A percentile compares a stretch with the other conserved stretches of the same genome.
These are phyloP conservation scores for Nowickia ferox DNA, from an alignment of 2,888 invertebrate genomes.

Conservation along the genomic window DNA sequence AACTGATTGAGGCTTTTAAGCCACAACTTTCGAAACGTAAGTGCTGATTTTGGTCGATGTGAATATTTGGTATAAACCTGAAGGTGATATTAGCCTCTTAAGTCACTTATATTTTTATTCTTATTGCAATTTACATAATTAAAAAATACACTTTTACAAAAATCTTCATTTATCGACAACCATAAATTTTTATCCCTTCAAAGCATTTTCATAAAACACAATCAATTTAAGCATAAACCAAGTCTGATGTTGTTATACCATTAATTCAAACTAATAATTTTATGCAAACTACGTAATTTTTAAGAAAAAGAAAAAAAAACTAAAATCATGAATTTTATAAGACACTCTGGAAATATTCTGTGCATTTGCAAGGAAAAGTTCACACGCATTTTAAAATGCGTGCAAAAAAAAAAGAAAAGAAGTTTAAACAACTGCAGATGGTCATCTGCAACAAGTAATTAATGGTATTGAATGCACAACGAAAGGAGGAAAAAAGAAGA, in stretches of 20 bases:
- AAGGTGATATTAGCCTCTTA: no score
- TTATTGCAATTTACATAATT: no score
- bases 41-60: no score
- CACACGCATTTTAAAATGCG: slow-evolving; percentile 60
- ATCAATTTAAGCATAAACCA: background rate
- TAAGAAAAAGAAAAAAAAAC: background rate
- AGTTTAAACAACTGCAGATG: slow-evolving; percentile 47
- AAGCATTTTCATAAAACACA: slow-evolving; percentile 20
- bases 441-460: slow-evolving; percentile 62
- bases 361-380: slow-evolving; percentile 36
- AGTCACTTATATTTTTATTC: no score
- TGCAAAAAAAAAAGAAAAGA: slow-evolving; percentile 23
- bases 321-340: slow-evolving; percentile 34
- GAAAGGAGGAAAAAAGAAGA: background rate
- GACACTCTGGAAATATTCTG: slow-evolving; percentile 29
- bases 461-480: slow-evolving; percentile 50
- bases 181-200: background rate
- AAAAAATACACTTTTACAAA: no score
- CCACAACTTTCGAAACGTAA: no score
- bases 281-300: slow-evolving; percentile 44
- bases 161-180: background rate
- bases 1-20: no score
- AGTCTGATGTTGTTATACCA: slow-evolving; percentile 20
- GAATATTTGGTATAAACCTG: no score
- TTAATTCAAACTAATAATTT: slow-evolving; percentile 42